Base-by-base conservation (phyloP, 2,888 invertebrate genomes). In the Nasonovia ribisnigri region DNA sequence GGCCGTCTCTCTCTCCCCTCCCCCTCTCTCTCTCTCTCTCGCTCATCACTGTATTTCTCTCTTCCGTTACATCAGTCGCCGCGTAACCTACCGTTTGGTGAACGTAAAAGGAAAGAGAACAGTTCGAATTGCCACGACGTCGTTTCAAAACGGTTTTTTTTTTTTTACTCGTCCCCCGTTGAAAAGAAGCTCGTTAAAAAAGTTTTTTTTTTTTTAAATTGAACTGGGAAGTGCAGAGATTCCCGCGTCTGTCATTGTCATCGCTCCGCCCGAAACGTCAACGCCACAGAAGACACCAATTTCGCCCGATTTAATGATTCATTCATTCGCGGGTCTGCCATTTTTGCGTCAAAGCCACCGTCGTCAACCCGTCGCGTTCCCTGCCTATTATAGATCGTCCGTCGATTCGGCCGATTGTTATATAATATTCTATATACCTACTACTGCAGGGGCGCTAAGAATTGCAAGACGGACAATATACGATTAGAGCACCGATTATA, bases 121-220 rank as follows among this genome's bases (percentile, higher is more conserved):
- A 86, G 93, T 86, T 90, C 84, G 93, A 93, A 90, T 93, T 93
- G 93, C 93, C 93, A 24, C 93, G 93, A 86, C 84, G 93, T 90
- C 90, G 57, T 93, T 84, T 84, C 60, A 48, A 90, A 93, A 93
- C 48, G 90, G 6, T 88, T 84, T 88, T 89, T 88, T 89, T 89
- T 93, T 87, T 60, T 54, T 54, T 42, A 42, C 48, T 67, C 13
- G 29, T 84, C 60, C 89, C 89, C 51, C 54, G 84, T 54, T 89
- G 92, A 93, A 92, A 92, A 93, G 93, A 93, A 93, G 93, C 93
- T 93, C 93, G 93, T 93, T 93, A 93, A 93, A 91, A 93, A 93
- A 84, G 88, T 92, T 93, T 93, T 84, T 89, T 93, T 92, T 89
- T 92, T 84, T 90, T 84, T 93, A 93, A 93, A 93, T 93, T 93